Evolutionary conservation across 2,113 vertebrate genomes (phyloP).

Genomic region (Cichladusa arquata): DNA sequence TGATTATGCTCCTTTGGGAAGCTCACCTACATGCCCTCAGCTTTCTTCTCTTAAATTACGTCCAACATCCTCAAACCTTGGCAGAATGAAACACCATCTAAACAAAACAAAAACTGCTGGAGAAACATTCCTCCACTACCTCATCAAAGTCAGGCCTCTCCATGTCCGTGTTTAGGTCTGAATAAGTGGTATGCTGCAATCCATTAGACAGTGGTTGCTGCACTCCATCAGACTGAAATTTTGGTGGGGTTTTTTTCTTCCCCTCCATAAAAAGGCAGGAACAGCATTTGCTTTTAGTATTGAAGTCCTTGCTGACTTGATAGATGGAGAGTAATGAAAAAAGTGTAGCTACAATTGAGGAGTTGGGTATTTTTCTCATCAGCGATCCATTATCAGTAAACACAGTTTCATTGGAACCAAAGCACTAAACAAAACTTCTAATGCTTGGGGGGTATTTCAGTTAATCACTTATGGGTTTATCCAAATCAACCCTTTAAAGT

Average conservation of each 20-base stretch:
- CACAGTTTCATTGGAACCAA: neutral
- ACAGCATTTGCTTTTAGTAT: neutral
- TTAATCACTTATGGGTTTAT: neutral
- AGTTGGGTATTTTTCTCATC: neutral
- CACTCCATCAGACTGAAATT: neutral
- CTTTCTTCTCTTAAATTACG: neutral
- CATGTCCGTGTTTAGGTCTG: neutral
- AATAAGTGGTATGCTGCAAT: neutral
- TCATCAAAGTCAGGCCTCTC: neutral
- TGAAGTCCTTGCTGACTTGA: neutral
- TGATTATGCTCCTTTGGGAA: neutral
- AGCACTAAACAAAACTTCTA: neutral
- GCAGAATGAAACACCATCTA: neutral
- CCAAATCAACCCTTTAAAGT: neutral
- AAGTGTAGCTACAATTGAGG: neutral
- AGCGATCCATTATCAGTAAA: neutral
- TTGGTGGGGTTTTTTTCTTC: fast-evolving
- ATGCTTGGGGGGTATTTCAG: neutral
- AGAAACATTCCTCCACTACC: neutral
- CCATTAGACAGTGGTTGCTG: neutral
- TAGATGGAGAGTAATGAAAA: neutral
- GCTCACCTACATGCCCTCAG: neutral
- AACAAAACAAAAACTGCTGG: neutral
- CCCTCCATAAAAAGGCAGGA: neutral
- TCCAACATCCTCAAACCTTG: neutral